phyloP scores from a whole-genome alignment of 2,113 vertebrate species.

The Toxostoma redivivum region DNA sequence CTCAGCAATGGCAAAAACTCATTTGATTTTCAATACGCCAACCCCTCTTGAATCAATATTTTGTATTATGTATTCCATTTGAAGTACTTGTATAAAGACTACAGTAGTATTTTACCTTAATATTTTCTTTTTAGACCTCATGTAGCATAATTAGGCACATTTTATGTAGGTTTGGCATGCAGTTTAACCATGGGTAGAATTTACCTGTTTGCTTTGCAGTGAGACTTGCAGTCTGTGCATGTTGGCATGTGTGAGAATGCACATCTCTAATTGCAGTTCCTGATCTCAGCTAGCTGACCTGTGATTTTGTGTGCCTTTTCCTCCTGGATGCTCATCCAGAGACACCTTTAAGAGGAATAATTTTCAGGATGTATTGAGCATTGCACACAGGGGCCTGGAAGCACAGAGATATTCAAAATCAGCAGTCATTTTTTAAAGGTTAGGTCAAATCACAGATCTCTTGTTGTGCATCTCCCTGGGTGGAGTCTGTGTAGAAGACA shows the following conservation, averaged over 20 bases:
- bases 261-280: neutral
- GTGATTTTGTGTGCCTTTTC: neutral
- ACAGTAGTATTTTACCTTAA: neutral
- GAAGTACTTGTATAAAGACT: conserved; percentile 10
- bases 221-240: neutral
- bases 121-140: conserved; percentile 38
- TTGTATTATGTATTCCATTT: conserved; percentile 50
- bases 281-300: neutral
- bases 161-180: neutral
- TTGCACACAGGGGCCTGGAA: neutral
- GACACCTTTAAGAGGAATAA: neutral
- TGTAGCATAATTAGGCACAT: neutral
- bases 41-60: conserved; percentile 58
- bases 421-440: conserved; percentile 3
- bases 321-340: neutral
- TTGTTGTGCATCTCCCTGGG: neutral
- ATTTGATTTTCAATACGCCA: conserved; percentile 59
- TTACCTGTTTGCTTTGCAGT: neutral
- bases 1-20: conserved; percentile 53
- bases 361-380: neutral
- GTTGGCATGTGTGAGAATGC: neutral
- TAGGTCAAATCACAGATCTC: neutral
- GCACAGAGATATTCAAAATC: neutral
- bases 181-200: neutral
- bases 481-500: neutral